Base-by-base conservation (phyloP, 2,888 invertebrate genomes). In the Augochlorella aurata region DNA sequence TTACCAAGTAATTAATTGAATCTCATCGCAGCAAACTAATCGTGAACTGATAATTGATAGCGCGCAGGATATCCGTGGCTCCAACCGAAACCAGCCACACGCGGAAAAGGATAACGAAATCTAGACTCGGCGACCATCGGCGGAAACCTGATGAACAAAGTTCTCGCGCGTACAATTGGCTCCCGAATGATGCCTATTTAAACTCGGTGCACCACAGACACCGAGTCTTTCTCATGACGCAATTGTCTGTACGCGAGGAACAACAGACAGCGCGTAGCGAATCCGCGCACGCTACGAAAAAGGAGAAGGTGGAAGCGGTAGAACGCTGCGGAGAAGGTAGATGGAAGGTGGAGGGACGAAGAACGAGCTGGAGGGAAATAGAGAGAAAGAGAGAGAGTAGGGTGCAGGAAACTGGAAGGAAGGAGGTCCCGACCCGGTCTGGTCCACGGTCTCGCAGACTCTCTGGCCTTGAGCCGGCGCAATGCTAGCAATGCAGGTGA, bases 401-500 rank as follows among this genome's bases (percentile, higher is more conserved):
- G 85, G 87, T 88, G 90, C 90, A 90, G 90, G 90, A 91, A 91
- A 91, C 91, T 91, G 87, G 89, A 89, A 89, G 91, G 92, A 90
- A 92, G 91, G 91, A 92, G 91, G 90, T 91, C 91, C 91, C 91
- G 92, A 92, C 91, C 91, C 90, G 92, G 92, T 92, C 92, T 92
- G 91, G 90, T 90, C 91, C 88, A 85, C 87, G 90, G 89, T 91
- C 91, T 92, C 91, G 90, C 92, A 91, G 92, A 92, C 92, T 93
- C 91, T 88, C 89, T 92, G 92, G 91, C 92, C 92, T 92, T 92
- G 91, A 92, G 92, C 90, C 90, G 91, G 91, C 91, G 93, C 93
- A 93, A 93, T 93, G 93, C 92, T 92, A 92, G 93, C 92, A 93
- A 93, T 93, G 93, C 93, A 93, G 93, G 93, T 93, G 93, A 93